Base-by-base conservation (phyloP, 1,140 invertebrate genomes). In the Penaeus vannamei region DNA sequence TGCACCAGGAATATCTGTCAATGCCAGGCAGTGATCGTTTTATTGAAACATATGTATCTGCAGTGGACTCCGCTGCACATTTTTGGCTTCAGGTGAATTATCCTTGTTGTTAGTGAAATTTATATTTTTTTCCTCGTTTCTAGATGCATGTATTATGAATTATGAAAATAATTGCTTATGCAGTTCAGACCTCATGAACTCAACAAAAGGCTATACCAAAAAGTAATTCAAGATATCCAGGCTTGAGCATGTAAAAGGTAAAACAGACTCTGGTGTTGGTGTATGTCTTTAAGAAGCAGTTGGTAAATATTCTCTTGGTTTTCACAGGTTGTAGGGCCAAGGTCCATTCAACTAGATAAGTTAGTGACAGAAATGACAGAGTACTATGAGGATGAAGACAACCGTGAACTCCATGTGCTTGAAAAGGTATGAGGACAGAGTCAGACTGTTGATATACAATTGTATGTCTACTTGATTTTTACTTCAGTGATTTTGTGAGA, bases 31-130 rank as follows among this genome's bases (percentile, higher is more conserved):
- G 84, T 84, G 94, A 95, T 87, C 94, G 95, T 14, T 94, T 94
- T 36, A 94, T 97, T 91, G 95, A 97, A 92, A 96, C 97, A 14
- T 97, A 95, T 93, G 96, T 98, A 2, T 97, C 96, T 2, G 96
- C 96, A 0, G 94, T 97, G 84, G 95, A 95, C 29, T 95, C 95
- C n/a, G 96, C 97, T 22, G 95, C 94, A 2, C 94, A 95, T 42
- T 97, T 98, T 93, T 98, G 97, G 96, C 93, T 97, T 26, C 97
- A 98, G 93, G 94, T 97, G 89, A 89, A 87, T 19, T 36, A 62
- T 36, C 8, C 20, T 26, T 53, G 53, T 53, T 53, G 53, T 53
- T 64, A 10, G 53, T 32, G 0, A 32, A 76, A 76, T 76, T 1
- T 76, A 32, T 26, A 29, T 72, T 72, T 2, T 76, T 14, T 32